Conservation (phyloP, 2,797 vertebrate species). For the Ammospiza maritima region DNA sequence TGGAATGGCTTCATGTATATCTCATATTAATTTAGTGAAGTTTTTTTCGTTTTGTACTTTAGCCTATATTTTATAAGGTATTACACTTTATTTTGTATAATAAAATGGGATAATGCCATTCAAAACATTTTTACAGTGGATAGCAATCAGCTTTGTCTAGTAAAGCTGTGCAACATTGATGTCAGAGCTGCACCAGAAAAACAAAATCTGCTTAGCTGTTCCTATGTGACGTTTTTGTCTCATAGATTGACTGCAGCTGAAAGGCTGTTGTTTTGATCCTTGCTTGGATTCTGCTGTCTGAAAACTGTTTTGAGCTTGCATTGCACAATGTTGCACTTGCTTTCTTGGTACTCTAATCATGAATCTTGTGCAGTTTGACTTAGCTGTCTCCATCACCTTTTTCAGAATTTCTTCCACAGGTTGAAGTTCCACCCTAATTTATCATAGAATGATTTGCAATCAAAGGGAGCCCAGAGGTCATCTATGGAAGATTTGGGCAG, state of each 20-base stretch:
- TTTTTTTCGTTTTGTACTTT: background rate
- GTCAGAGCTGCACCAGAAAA: background rate
- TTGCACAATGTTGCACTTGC: background rate
- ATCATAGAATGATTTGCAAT: background rate
- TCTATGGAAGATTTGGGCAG: background rate
- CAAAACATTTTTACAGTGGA: background rate
- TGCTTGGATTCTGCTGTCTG: background rate
- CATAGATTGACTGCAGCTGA: background rate
- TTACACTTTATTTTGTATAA: background rate
- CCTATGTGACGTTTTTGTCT: background rate
- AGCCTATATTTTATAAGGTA: background rate
- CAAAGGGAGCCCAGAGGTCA: background rate
- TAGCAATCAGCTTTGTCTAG: background rate
- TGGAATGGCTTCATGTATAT: background rate
- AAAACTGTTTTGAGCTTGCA: background rate
- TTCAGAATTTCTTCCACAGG: background rate
- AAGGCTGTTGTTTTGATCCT: background rate
- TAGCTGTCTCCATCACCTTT: background rate
- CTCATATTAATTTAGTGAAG: background rate
- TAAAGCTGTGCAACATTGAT: background rate
- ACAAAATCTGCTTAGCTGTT: background rate
- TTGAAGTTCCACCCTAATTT: background rate
- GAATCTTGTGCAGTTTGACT: background rate
- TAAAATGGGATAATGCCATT: background rate
- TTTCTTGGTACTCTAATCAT: background rate